Evolutionary conservation across 64 coral and sea anemone species (phyloP).

Genomic region (Catalaphyllia jardinei): DNA sequence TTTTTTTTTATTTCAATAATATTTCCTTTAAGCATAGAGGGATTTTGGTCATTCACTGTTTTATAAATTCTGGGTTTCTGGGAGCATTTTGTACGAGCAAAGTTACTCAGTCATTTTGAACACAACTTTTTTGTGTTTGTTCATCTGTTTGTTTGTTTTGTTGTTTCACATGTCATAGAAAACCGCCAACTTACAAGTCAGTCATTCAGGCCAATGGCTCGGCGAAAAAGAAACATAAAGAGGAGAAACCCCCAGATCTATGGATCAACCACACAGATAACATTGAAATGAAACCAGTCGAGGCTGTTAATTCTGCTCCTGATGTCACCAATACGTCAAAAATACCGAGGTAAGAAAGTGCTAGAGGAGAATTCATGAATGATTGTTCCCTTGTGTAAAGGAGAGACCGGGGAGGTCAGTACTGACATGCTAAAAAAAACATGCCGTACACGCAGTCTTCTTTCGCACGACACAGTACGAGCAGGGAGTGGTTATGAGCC

Average conservation of each 20-base stretch:
- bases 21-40: too few species aligned
- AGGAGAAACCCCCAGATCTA: conserved; percentile 81
- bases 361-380: neutral
- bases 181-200: conserved; percentile 82
- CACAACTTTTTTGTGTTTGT: too few species aligned
- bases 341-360: conserved; percentile 50
- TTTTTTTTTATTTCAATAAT: too few species aligned
- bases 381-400: neutral
- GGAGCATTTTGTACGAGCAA: too few species aligned
- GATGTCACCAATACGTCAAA: conserved; percentile 45
- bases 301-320: conserved; percentile 50
- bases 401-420: too few species aligned
- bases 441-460: too few species aligned
- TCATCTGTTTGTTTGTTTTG: neutral
- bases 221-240: conserved; percentile 79
- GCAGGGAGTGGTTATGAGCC: neutral
- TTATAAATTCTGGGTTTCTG: too few species aligned
- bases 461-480: too few species aligned
- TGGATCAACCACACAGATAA: conserved; percentile 87
- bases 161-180: conserved; percentile 24
- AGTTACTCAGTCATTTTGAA: neutral
- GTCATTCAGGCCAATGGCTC: conserved; percentile 83
- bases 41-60: too few species aligned
- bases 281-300: conserved; percentile 86
- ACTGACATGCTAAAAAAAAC: too few species aligned